phyloP scores from a whole-genome alignment of 2,797 vertebrate genomes.

The Odontamblyopus rebecca region DNA sequence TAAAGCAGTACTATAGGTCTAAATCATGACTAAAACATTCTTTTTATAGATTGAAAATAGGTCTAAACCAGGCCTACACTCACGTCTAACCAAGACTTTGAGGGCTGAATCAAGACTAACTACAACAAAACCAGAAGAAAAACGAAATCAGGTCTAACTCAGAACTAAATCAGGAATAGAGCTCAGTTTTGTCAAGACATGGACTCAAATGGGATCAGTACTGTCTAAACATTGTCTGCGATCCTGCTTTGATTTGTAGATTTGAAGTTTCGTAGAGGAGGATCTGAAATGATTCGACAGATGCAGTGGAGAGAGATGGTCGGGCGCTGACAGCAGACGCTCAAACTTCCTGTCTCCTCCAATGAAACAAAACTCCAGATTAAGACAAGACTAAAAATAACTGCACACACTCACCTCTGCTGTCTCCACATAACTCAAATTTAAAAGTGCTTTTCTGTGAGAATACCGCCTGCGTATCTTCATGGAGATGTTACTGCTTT shows the following conservation, averaged over 20 bases:
- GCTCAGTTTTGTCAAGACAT: too few relatives aligned
- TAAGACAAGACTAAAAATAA: conserved; percentile 55
- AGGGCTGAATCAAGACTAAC: too few relatives aligned
- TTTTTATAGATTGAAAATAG: too few relatives aligned
- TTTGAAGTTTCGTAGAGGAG: neutral
- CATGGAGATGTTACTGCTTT: too few relatives aligned
- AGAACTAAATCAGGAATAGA: neutral
- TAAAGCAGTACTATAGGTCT: too few relatives aligned
- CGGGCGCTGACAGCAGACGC: conserved; percentile 38
- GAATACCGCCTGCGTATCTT: too few relatives aligned
- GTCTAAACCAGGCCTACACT: too few relatives aligned
- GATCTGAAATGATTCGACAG: conserved; percentile 27
- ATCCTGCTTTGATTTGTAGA: neutral
- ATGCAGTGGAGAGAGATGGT: conserved; percentile 23
- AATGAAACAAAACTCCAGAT: conserved; percentile 42
- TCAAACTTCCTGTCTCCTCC: conserved; percentile 45
- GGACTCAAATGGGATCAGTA: neutral
- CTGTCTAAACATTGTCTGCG: neutral
- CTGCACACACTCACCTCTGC: conserved; percentile 19
- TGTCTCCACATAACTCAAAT: neutral
- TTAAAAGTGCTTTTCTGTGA: too few relatives aligned
- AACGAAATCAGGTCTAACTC: too few relatives aligned
- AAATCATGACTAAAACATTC: too few relatives aligned
- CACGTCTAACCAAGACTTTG: too few relatives aligned
- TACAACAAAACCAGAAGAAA: too few relatives aligned